Evolutionary conservation across 2,797 vertebrate genomes (phyloP).

Genomic region (Diglossa cyanea): DNA sequence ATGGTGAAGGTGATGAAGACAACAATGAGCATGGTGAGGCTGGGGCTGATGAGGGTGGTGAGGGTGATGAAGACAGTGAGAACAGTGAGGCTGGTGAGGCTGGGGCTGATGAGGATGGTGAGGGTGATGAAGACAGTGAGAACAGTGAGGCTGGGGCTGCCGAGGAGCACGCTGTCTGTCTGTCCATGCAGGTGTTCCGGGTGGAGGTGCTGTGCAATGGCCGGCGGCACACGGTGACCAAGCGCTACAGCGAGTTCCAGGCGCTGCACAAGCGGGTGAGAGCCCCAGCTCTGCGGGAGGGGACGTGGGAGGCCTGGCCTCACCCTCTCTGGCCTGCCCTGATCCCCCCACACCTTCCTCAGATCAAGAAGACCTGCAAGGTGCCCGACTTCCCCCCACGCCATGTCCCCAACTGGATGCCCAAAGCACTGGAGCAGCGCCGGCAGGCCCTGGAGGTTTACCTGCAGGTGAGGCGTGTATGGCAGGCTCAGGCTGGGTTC

Average conservation of each 20-base stretch:
- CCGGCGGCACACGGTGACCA: conserved; percentile 86
- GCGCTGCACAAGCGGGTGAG: conserved; percentile 88
- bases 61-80: too few relatives aligned
- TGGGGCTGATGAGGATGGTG: background rate
- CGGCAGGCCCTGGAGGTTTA: conserved; percentile 89
- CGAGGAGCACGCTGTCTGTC: background rate
- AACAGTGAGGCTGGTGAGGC: background rate
- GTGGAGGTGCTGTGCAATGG: conserved; percentile 89
- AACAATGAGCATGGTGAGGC: too few relatives aligned
- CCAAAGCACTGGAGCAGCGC: conserved; percentile 87
- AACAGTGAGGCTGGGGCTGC: background rate
- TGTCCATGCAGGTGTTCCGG: conserved; percentile 79
- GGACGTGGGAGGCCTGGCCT: background rate
- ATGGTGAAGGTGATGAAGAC: too few relatives aligned
- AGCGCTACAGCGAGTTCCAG: conserved; percentile 90
- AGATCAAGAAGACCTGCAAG: conserved; percentile 90
- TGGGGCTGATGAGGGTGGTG: too few relatives aligned
- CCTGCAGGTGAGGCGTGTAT: conserved; percentile 67
- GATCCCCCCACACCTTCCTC: background rate
- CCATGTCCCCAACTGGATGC: conserved; percentile 85
- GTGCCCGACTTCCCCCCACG: conserved; percentile 90
- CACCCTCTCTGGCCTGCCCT: accelerated
- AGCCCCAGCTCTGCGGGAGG: accelerated
- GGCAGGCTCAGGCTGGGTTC: accelerated
- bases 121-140: accelerated